Base-by-base conservation (phyloP, 2,113 vertebrate genomes). In the Perca schrenkii region DNA sequence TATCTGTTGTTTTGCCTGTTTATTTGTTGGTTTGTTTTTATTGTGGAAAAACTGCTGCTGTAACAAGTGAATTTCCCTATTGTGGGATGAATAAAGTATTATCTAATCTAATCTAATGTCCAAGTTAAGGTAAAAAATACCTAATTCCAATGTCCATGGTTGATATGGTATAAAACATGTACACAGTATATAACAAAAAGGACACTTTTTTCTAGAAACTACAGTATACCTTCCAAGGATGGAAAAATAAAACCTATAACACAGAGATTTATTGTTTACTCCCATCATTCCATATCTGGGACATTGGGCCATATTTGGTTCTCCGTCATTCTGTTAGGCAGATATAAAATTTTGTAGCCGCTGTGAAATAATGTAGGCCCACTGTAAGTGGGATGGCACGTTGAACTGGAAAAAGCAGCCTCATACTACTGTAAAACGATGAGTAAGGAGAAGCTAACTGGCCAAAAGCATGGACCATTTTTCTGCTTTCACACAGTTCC, bases 131-230 rank as follows among this genome's bases (percentile, higher is more conserved):
- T 85, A 64, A 86, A 81, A 76, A 81, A 85, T 66, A 82, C 25
- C 65, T 16, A 6, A 58, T 22, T 69, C n/a, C 60, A 65, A 61
- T 7, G 49, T 16, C 22, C 15, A 61, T 58, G 50, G 67, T 46
- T 58, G 49, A 63, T 86, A 83, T 62, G 81, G 79, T 84, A 67
- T 81, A 71, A 87, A 79, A 75, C 46, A 88, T 78, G 72, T n/a
- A 85, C 8, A 84, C 63, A 77, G 36, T 2, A 11, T 49, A 50
- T 46, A 47, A 15, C 61, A 74, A 43, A 83, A 75, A 80, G 3
- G 57, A 31, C 1, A 2, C 49, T 11, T 67, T 21, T 46, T 49
- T 31, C 56, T 52, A 63, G 22, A 70, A 81, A 56, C 19, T 64
- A 43, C 31, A 64, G 28, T 10, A 31, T 25, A 0, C 49, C 7